Percentiles rank a stretch among this genome's conserved stretches.
These are phyloP conservation scores for Spialia ferax DNA, from an alignment of 2,888 invertebrate species.

Conservation along the genomic window DNA sequence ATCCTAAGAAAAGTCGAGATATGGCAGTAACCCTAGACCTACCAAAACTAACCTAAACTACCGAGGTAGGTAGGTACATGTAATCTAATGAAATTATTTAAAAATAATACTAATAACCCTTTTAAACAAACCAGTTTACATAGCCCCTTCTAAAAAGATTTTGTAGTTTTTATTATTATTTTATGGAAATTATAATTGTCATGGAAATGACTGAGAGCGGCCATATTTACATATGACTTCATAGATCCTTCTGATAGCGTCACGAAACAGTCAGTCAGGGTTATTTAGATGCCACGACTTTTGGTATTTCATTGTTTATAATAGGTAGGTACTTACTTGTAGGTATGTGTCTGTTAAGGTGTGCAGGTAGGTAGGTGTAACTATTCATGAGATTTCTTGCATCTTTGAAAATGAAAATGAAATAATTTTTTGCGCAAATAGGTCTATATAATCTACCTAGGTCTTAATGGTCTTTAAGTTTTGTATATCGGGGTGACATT, in stretches of 20 bases:
- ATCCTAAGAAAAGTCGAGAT: too few relatives aligned
- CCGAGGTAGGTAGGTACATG: too few relatives aligned
- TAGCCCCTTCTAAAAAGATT: constrained; percentile 25
- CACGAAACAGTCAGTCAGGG: constrained; percentile 26
- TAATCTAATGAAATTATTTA: too few relatives aligned
- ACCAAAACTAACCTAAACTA: too few relatives aligned
- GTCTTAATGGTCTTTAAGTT: too few relatives aligned
- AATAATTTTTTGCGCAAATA: too few relatives aligned
- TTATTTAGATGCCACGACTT: constrained; percentile 17
- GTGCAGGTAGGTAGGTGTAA: neutral
- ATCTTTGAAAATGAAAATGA: too few relatives aligned
- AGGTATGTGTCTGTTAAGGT: neutral
- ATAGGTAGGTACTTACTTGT: too few relatives aligned
- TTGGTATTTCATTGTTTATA: constrained; percentile 12
- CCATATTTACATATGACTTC: constrained; percentile 63
- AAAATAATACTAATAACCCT: too few relatives aligned
- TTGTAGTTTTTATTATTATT: constrained; percentile 70
- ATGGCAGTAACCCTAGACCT: too few relatives aligned
- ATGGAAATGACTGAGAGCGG: constrained; percentile 74
- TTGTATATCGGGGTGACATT: too few relatives aligned
- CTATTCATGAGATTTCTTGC: neutral
- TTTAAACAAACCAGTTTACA: neutral
- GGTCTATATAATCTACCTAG: too few relatives aligned
- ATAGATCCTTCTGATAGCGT: constrained; percentile 67
- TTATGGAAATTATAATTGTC: constrained; percentile 81